Percentiles rank a stretch among this genome's conserved stretches.
phyloP scores from a whole-genome alignment of 2,888 invertebrate species.

The Acleris sparsana region DNA sequence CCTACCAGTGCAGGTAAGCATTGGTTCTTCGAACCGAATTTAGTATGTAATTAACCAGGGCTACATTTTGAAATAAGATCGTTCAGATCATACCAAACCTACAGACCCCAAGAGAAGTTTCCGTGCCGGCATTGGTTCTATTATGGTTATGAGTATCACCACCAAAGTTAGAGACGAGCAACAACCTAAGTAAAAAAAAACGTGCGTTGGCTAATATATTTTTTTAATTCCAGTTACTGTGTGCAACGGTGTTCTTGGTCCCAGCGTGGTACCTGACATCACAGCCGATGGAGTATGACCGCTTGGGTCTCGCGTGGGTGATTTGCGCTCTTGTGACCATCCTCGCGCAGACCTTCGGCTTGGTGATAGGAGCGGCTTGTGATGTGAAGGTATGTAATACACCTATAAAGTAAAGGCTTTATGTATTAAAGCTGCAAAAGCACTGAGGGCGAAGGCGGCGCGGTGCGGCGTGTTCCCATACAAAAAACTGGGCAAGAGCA shows the following conservation, averaged over 20 bases:
- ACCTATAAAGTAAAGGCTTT: no score
- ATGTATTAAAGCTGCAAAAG: no score
- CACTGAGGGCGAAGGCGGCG: no score
- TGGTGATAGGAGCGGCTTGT: slow-evolving; percentile 89
- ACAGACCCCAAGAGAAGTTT: no score
- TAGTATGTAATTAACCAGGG: not conserved
- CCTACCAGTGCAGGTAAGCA: slow-evolving; percentile 87
- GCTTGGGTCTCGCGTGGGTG: slow-evolving; percentile 86
- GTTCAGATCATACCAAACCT: no score
- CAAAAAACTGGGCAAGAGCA: no score
- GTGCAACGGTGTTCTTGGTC: slow-evolving; percentile 87
- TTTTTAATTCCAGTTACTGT: slow-evolving; percentile 83
- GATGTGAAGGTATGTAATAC: slow-evolving; percentile 84
- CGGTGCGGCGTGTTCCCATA: no score
- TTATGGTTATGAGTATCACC: no score
- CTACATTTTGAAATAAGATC: not conserved
- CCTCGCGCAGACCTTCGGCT: slow-evolving; percentile 90
- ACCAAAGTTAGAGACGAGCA: no score
- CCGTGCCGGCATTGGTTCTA: no score
- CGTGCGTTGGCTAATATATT: no score
- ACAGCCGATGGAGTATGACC: slow-evolving; percentile 85
- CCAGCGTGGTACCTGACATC: slow-evolving; percentile 92
- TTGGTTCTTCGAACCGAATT: not conserved
- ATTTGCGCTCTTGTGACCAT: slow-evolving; percentile 87
- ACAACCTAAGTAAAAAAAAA: no score